Percentiles rank a stretch among this genome's conserved stretches.
phyloP scores from a whole-genome alignment of 2,113 vertebrate genomes.

The Ivindomyrus marchei region DNA sequence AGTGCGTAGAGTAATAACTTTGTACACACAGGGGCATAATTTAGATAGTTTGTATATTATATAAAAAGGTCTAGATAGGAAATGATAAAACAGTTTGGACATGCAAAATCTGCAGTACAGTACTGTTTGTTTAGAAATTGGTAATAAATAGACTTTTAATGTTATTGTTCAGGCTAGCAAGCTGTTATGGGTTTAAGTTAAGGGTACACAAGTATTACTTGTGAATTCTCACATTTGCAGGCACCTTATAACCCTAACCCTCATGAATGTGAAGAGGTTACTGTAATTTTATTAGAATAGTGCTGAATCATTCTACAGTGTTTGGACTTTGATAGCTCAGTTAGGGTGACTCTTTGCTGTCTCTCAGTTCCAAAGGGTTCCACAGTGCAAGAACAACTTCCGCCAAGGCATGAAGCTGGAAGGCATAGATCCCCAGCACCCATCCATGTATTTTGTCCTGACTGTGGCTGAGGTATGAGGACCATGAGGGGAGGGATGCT shows the following conservation, averaged over 20 bases:
- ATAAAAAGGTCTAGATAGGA: not conserved
- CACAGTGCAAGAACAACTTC: constrained; percentile 76
- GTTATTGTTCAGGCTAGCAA: not conserved
- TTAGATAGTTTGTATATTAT: not conserved
- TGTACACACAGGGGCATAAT: not conserved
- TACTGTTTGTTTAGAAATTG: not conserved
- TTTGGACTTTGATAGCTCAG: not conserved
- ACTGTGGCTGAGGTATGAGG: constrained; percentile 84
- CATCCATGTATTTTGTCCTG: constrained; percentile 95
- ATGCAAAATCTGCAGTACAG: not conserved
- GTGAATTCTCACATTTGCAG: not conserved
- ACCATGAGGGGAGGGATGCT: not conserved
- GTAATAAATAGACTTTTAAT: not conserved
- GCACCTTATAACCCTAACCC: not conserved
- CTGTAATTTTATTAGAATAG: not conserved
- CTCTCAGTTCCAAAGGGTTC: constrained; percentile 69
- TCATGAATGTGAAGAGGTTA: not conserved
- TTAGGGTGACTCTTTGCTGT: not conserved
- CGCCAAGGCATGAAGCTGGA: constrained; percentile 96
- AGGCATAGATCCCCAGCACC: constrained; percentile 91
- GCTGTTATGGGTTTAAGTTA: not conserved
- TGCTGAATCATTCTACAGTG: not conserved
- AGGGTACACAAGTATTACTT: not conserved
- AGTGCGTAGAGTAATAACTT: not conserved
- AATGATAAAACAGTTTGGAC: not conserved